Conservation (phyloP, 2,797 vertebrate species). For the Tenualosa thibaudeaui region DNA sequence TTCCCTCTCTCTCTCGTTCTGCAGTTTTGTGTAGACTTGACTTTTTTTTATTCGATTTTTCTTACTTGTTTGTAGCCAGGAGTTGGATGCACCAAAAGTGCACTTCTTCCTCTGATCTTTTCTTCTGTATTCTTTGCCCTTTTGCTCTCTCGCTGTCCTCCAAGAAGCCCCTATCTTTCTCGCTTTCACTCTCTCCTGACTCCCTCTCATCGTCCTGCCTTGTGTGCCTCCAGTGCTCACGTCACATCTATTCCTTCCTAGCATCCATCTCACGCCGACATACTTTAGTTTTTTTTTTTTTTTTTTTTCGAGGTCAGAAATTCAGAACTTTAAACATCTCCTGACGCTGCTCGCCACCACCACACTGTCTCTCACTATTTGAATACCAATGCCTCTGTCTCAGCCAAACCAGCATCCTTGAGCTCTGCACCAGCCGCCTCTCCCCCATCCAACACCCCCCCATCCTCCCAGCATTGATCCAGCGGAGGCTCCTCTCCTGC, state of each 20-base stretch:
- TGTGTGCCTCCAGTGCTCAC: background rate
- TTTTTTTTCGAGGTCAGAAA: background rate
- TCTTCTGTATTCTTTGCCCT: constrained; percentile 1
- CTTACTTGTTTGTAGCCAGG: background rate
- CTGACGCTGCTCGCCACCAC: background rate
- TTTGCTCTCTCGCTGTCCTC: background rate
- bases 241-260: background rate
- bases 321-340: background rate
- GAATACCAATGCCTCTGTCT: background rate
- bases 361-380: background rate
- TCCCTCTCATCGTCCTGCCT: background rate
- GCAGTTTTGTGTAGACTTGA: background rate
- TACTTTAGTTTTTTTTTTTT: background rate
- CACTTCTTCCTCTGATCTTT: constrained; percentile 10
- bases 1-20: background rate
- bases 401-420: background rate
- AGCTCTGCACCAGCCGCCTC: background rate
- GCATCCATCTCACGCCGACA: background rate
- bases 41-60: background rate
- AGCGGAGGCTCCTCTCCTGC: background rate
- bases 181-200: background rate
- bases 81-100: background rate
- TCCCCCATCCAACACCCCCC: background rate
- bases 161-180: background rate
- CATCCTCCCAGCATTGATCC: constrained; percentile 1